Evolutionary conservation across 2,113 vertebrate genomes (phyloP).

Genomic region (Jaculus jaculus): DNA sequence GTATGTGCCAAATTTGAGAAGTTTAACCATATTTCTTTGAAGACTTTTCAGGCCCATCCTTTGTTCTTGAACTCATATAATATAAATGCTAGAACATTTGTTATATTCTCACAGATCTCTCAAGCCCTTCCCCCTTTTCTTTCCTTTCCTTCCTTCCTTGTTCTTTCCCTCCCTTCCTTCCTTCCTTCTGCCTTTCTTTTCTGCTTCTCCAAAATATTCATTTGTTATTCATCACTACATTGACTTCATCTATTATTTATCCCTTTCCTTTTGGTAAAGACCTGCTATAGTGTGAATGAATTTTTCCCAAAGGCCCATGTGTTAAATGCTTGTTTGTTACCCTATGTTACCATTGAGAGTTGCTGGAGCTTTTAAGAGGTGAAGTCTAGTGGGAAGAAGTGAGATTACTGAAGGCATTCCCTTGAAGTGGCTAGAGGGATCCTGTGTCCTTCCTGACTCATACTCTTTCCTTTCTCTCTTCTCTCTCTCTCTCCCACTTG

Average conservation of each 20-base stretch:
- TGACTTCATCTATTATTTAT: neutral
- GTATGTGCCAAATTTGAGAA: neutral
- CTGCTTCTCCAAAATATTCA: neutral
- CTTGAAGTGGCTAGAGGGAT: neutral
- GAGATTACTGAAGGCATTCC: neutral
- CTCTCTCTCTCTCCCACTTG: neutral
- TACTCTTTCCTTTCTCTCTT: neutral
- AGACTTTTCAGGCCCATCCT: neutral
- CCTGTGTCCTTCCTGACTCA: neutral
- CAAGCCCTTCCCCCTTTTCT: too few species aligned
- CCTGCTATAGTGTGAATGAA: neutral
- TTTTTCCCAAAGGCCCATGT: neutral
- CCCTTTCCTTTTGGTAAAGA: neutral
- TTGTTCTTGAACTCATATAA: neutral
- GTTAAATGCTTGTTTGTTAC: neutral
- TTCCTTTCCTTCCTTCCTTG: too few species aligned
- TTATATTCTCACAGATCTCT: neutral
- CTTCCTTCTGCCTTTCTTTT: rapidly evolving
- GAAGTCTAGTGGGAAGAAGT: neutral
- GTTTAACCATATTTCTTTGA: neutral
- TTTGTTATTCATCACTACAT: neutral
- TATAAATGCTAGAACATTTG: neutral
- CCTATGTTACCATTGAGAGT: neutral
- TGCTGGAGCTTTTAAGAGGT: neutral
- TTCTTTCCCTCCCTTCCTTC: too few species aligned